Evolutionary conservation across 2,797 vertebrate species (phyloP).

Genomic region (Mormyrus hasselquistii): DNA sequence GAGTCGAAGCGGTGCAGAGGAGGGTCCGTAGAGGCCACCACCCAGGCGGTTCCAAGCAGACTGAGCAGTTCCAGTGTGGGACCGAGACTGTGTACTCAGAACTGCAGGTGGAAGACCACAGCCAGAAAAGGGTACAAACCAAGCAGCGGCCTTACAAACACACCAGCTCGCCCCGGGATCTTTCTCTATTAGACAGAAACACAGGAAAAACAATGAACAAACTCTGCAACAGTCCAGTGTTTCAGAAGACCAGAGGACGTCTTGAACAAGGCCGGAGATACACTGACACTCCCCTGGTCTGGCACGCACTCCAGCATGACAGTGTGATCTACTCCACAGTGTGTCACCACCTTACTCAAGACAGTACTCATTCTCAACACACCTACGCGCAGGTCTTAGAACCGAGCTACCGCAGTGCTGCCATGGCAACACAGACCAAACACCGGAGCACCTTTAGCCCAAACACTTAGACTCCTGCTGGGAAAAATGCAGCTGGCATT

Average conservation of each 20-base stretch:
- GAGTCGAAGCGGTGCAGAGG: neutral
- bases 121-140: slow-evolving; percentile 36
- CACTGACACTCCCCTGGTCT: neutral
- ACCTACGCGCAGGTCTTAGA: neutral
- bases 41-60: neutral
- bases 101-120: slow-evolving; percentile 45
- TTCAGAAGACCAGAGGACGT: slow-evolving; percentile 48
- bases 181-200: slow-evolving; percentile 40
- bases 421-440: neutral
- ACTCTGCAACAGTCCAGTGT: slow-evolving; percentile 37
- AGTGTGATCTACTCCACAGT: slow-evolving; percentile 1
- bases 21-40: neutral
- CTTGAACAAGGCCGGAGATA: neutral
- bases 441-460: neutral
- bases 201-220: slow-evolving; percentile 45
- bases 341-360: neutral
- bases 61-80: neutral
- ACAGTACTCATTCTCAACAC: neutral
- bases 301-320: neutral
- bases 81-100: slow-evolving; percentile 51
- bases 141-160: slow-evolving; percentile 31
- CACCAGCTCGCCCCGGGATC: slow-evolving; percentile 37
- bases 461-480: neutral
- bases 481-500: neutral
- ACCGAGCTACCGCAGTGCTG: neutral